Base-by-base conservation (phyloP, 1,140 invertebrate species). In the Panagrolaimus sp. region DNA sequence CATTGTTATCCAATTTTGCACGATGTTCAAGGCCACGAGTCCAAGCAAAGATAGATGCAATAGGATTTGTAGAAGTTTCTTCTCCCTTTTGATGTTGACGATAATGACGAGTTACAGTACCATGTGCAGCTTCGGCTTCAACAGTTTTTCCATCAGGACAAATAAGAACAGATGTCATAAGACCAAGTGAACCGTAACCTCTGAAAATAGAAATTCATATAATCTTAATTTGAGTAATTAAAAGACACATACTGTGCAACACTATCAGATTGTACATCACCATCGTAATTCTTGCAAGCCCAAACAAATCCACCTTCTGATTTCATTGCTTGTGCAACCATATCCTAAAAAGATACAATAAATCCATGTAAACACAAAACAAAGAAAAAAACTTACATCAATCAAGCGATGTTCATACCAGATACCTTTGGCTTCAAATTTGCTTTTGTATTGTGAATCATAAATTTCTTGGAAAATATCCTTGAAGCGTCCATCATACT, bases 271-370 rank as follows among this genome's bases (percentile, higher is more conserved):
- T 98, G 95, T 0, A 98, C 95, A 86, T 98, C 95, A 44, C 95
- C 95, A 84, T 98, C 95, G 83, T 98, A 98, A 83, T 98, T 98
- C 84, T 98, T 98, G 85, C 94, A 92, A 28, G 95, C 93, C 95
- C 95, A 98, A 0, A 98, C 94, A 86, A 97, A 98, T 65, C 94
- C 95, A 76, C 95, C 95, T 74, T 96, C 91, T 3, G 92, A 94
- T 85, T 98, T 98, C 91, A 98, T 94, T 8, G 90, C 89, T 83
- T 96, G 95, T 26, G 95, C 95, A 3, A 98, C 94, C 95, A 98
- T 98, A 80, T 58, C 26, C n/a, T n/a, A n/a, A n/a, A n/a, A n/a
- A n/a, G n/a, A n/a, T n/a, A n/a, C n/a, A n/a, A n/a, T n/a, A n/a
- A n/a, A n/a, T n/a, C n/a, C n/a, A n/a, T n/a, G n/a, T n/a, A n/a